These are phyloP conservation scores for Zonotrichia albicollis DNA, from an alignment of 2,797 vertebrate species.

Conservation along the genomic window DNA sequence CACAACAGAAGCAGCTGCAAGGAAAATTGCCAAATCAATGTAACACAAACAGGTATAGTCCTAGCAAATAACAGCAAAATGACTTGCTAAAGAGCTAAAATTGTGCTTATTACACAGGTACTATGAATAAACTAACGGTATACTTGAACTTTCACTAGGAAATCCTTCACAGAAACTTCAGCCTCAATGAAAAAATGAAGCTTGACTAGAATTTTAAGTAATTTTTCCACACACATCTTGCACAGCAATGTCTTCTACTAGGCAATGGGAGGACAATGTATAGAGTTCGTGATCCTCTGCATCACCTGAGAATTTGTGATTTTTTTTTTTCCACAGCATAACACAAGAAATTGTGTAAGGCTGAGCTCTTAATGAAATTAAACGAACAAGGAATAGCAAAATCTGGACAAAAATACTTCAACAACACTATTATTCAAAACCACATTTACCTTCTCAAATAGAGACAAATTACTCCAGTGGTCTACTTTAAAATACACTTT, in stretches of 20 bases:
- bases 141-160: background rate
- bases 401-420: background rate
- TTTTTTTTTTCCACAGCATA: background rate
- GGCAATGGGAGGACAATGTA: background rate
- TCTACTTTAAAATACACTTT: conserved; percentile 24
- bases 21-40: background rate
- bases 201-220: background rate
- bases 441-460: background rate
- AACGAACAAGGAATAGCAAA: background rate
- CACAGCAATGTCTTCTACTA: background rate
- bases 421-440: conserved; percentile 7
- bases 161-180: background rate
- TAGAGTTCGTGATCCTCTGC: background rate
- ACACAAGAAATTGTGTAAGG: background rate
- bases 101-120: background rate
- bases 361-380: background rate
- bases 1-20: background rate
- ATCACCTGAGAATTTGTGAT: background rate
- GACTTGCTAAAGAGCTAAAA: background rate
- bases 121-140: background rate
- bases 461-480: background rate
- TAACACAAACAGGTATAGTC: background rate
- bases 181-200: background rate
- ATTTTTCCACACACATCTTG: background rate
- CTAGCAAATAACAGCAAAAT: background rate